A percentile compares a stretch with the other conserved stretches of the same genome.
These are phyloP conservation scores for Heliangelus exortis DNA, from an alignment of 2,797 vertebrate species.

Conservation along the genomic window DNA sequence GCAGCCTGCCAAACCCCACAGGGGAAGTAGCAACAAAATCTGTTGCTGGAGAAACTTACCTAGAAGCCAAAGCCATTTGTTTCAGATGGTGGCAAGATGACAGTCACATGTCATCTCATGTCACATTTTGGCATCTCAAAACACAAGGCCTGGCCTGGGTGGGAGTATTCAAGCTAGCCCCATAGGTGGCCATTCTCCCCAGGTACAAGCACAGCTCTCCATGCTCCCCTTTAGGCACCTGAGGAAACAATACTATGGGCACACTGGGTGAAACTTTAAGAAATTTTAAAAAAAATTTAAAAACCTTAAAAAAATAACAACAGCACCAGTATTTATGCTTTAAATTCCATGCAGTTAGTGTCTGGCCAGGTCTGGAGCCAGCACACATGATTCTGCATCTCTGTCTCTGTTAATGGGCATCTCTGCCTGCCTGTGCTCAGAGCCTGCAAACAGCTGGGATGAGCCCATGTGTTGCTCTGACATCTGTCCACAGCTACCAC, in stretches of 20 bases:
- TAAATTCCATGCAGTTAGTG: neutral
- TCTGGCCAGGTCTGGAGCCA: neutral
- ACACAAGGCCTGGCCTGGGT: neutral
- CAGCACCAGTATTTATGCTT: neutral
- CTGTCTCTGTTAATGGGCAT: neutral
- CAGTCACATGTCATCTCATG: neutral
- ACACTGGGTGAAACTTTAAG: neutral
- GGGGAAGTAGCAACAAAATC: neutral
- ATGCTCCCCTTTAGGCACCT: neutral
- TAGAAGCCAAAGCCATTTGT: neutral
- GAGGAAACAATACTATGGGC: neutral
- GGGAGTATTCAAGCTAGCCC: neutral
- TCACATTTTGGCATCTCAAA: neutral
- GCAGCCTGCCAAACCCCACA: neutral
- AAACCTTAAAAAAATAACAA: neutral
- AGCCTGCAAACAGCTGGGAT: neutral
- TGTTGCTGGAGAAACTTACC: neutral
- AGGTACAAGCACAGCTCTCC: neutral
- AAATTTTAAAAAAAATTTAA: no score
- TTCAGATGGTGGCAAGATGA: neutral
- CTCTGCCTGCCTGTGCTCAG: neutral
- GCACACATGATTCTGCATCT: neutral
- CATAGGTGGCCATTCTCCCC: neutral
- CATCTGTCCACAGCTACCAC: constrained; percentile 22
- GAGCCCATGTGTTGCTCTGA: neutral